Base-by-base conservation (phyloP, 2,113 vertebrate species). In the Plecotus auritus region DNA sequence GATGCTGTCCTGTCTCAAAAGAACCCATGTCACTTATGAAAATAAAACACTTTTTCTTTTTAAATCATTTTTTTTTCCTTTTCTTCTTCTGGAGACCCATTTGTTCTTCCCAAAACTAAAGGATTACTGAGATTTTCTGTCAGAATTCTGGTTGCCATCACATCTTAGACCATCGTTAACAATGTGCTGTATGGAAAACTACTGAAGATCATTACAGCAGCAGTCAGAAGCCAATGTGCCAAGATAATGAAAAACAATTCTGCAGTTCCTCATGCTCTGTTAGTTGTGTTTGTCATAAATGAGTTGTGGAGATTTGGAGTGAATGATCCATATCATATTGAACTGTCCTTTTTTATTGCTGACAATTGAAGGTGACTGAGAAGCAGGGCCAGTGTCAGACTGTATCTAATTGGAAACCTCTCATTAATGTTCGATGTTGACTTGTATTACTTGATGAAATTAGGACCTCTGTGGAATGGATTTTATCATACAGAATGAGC, bases 241-340 rank as follows among this genome's bases (percentile, higher is more conserved):
- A 98, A 97, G 98, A 98, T 99, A 99, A 99, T 99, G 98, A 99
- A 99, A 99, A 98, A 98, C 98, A 98, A 98, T 98, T 98, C 98
- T 98, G 98, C 98, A 98, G 98, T 98, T 98, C 98, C 99, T 97
- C 97, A 98, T 98, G 98, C 98, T 99, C 98, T 96, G 98, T 97
- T 99, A 98, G 98, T 98, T 98, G 98, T 98, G 98, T 99, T 99
- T 99, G 99, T 99, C 98, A 99, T 99, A 99, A 99, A 99, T 99
- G 99, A 98, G 94, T 98, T 96, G 98, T 97, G 95, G 98, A 98
- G 98, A 98, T 98, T 98, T 98, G 96, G 97, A 98, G 98, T 98
- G 98, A 98, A 98, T 99, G 99, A 99, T 99, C 99, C 99, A 98
- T 98, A 98, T 99, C 98, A 98, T 98, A 98, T 98, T 98, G 98